Conservation (phyloP, 2,113 vertebrate genomes). For the Rhagologus leucostigma region DNA sequence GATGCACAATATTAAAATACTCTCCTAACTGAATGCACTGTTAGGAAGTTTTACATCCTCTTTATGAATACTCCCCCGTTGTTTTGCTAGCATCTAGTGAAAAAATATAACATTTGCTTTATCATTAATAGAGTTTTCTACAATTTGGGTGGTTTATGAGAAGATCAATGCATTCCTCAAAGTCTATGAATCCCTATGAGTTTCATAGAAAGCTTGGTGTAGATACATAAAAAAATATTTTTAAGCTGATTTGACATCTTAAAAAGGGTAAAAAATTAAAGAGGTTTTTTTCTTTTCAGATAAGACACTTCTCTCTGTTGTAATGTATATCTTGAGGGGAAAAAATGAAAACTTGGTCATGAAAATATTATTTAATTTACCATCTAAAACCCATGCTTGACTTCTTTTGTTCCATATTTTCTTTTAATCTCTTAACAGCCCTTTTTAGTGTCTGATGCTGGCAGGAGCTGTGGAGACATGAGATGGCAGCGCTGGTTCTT, state of each 20-base stretch:
- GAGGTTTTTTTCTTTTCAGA: not conserved
- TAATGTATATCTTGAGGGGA: not conserved
- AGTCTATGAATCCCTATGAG: not conserved
- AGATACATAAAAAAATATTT: not conserved
- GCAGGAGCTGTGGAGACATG: not conserved
- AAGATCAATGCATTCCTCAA: not conserved
- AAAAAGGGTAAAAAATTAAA: not conserved
- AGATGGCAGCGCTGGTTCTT: not conserved
- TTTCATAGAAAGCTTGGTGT: not conserved
- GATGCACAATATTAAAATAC: not conserved
- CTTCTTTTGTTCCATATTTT: not conserved
- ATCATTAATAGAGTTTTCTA: not conserved
- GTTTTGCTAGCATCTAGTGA: not conserved
- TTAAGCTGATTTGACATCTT: not conserved
- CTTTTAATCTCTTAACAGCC: not conserved
- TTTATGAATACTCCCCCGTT: fast-evolving
- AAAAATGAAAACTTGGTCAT: not conserved
- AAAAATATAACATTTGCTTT: not conserved
- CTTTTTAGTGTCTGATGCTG: not conserved
- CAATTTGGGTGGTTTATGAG: not conserved
- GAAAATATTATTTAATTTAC: not conserved
- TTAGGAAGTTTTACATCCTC: not conserved
- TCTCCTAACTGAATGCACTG: not conserved
- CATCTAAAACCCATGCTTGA: not conserved
- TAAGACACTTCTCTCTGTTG: not conserved